phyloP scores from a whole-genome alignment of 2,888 invertebrate species.

The Lasiommata megera region DNA sequence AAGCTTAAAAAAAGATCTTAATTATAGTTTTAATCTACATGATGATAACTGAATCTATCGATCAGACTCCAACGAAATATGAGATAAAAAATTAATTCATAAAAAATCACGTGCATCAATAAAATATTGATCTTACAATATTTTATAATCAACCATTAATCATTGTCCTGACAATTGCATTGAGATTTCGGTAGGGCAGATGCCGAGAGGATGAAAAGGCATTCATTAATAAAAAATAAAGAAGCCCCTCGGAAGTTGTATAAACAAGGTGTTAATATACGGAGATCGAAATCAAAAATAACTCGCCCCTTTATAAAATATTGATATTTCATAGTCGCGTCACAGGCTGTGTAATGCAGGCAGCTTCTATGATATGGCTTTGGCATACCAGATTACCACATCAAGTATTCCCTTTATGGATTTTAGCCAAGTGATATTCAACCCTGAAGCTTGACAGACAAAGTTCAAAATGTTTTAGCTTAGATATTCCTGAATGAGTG shows the following conservation, averaged over 20 bases:
- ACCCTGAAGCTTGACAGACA: conserved; percentile 28
- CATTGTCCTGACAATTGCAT: conserved; percentile 49
- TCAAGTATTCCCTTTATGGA: conserved; percentile 63
- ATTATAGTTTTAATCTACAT: neutral
- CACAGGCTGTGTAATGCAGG: conserved; percentile 69
- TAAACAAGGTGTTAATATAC: conserved; percentile 75
- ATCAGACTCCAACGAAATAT: neutral
- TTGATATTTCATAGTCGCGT: conserved; percentile 75
- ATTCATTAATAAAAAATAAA: conserved; percentile 49
- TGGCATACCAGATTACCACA: conserved; percentile 72
- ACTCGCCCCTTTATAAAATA: conserved; percentile 71
- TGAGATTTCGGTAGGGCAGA: conserved; percentile 49
- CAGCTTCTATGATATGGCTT: conserved; percentile 61
- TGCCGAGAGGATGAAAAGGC: conserved; percentile 49
- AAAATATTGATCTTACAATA: conserved; percentile 32
- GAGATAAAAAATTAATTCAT: conserved; percentile 5
- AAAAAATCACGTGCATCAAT: conserved; percentile 33
- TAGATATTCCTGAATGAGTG: conserved; percentile 45
- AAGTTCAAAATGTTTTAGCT: conserved; percentile 32
- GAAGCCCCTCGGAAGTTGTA: conserved; percentile 37
- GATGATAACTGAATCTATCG: neutral
- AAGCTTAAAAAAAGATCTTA: neutral
- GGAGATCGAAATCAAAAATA: conserved; percentile 66
- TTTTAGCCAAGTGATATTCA: conserved; percentile 32
- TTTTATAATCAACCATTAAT: conserved; percentile 47